Conservation (phyloP, 2,888 invertebrate genomes). For the Cepaea hortensis region DNA sequence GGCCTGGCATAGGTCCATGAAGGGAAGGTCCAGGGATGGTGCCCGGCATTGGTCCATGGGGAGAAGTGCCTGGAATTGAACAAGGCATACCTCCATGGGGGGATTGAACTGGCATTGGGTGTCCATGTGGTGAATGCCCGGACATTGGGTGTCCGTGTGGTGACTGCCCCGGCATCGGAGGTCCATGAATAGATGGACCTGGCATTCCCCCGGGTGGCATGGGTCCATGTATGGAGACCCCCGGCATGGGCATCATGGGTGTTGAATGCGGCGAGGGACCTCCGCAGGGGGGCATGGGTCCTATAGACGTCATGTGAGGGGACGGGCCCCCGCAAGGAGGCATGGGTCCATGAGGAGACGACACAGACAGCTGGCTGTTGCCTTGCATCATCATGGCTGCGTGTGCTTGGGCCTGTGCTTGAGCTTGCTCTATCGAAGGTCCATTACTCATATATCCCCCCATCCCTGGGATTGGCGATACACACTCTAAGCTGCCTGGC, state of each 20-base stretch:
- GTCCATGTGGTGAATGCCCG: slow-evolving; percentile 54
- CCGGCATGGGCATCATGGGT: slow-evolving; percentile 39
- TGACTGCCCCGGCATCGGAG: slow-evolving; percentile 36
- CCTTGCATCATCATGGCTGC: slow-evolving; percentile 54
- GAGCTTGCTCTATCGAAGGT: slow-evolving; percentile 42
- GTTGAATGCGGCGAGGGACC: slow-evolving; percentile 39
- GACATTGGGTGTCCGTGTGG: slow-evolving; percentile 48
- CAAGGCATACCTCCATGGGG: slow-evolving; percentile 57
- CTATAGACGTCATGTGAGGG: slow-evolving; percentile 19
- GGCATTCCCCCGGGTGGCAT: slow-evolving; percentile 50
- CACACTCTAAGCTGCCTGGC: slow-evolving; percentile 52
- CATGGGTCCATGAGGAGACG: slow-evolving; percentile 38
- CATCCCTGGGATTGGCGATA: slow-evolving; percentile 48
- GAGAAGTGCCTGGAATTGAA: slow-evolving; percentile 52
- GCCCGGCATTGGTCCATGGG: slow-evolving; percentile 50
- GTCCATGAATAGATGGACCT: slow-evolving; percentile 34
- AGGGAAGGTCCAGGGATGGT: slow-evolving; percentile 52
- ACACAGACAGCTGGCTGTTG: slow-evolving; percentile 23
- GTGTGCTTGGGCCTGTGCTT: slow-evolving; percentile 44
- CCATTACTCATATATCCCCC: slow-evolving; percentile 41
- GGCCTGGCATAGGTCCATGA: slow-evolving; percentile 30
- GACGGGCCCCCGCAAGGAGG: slow-evolving; percentile 23
- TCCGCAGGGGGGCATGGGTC: slow-evolving; percentile 31
- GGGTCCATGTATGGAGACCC: background rate
- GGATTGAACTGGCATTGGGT: slow-evolving; percentile 53